Evolutionary conservation across 2,888 invertebrate species (phyloP), one percentile per base, ranked within the genome.

Genomic region (Nomada ruficornis): DNA sequence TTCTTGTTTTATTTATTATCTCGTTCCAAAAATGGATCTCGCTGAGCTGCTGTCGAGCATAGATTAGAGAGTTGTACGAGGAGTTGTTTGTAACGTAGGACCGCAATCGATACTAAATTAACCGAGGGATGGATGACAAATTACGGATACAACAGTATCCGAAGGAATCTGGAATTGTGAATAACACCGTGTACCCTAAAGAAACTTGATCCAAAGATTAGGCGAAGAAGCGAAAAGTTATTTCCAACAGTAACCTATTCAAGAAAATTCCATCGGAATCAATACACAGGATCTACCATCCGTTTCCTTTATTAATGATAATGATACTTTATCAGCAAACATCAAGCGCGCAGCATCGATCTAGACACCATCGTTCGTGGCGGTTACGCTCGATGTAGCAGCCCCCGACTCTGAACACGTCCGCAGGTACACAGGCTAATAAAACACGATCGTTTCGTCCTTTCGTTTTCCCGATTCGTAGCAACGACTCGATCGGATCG

Each of bases 381-480:
- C 52, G 52, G 52, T 50, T 50, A 23, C 11, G 72, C 29, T 42
- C 50, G 65, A 72, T 62, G 71, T 81, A 75, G 74, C 60, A 60
- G 23, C 74, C 50, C 70, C 44, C 18, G 59, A 44, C 44, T 52
- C 26, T 29, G 65, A 18, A 68, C 59, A 65, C 63, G 65, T 69
- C 15, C 29, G 36, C 64, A 64, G 62, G 64, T 62, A 47, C 75
- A 26, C 50, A 42, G 70, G 59, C 72, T 77, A 83, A 86, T 88
- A 88, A 85, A 82, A 84, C 78, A 78, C 57, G 65, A 80, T 83
- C 78, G 80, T 81, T 82, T 81, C 80, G 80, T 76, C 71, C 77
- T 76, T 86, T 77, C 75, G 82, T 82, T 88, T 80, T 85, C 86
- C 85, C 85, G 86, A 88, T 88, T 88, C 83, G 82, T 78, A 84